Percentiles rank a stretch among this genome's conserved stretches.
Evolutionary conservation across 2,797 vertebrate genomes (phyloP).

Genomic region (Delichon dasypus): DNA sequence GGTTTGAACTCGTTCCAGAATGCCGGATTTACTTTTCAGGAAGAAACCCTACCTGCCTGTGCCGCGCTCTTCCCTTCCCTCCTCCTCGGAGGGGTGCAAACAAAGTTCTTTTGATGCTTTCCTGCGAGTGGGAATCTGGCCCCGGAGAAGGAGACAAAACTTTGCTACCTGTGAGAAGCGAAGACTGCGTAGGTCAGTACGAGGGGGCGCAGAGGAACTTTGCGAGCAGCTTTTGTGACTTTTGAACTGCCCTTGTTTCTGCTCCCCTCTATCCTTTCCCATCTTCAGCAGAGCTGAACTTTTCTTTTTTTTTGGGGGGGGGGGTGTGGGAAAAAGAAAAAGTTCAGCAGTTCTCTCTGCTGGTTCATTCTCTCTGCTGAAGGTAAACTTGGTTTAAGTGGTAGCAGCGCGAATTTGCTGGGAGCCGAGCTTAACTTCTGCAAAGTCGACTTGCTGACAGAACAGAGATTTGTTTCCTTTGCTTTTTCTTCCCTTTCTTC

Average conservation of each 20-base stretch:
- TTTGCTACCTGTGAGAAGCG: conserved; percentile 67
- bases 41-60: conserved; percentile 52
- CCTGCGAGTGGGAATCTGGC: conserved; percentile 32
- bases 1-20: conserved; percentile 69
- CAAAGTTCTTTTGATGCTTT: conserved; percentile 49
- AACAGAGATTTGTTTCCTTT: background rate
- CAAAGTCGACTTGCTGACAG: background rate
- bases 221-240: conserved; percentile 3
- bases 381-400: background rate
- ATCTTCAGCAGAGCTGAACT: background rate
- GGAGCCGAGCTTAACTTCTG: background rate
- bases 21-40: conserved; percentile 71
- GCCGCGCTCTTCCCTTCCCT: conserved; percentile 39
- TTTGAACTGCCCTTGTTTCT: background rate
- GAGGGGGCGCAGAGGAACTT: conserved; percentile 42
- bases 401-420: background rate
- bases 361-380: background rate
- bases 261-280: background rate
- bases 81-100: conserved; percentile 44
- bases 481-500: background rate
- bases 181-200: conserved; percentile 78
- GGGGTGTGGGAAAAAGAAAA: background rate
- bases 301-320: fast-evolving
- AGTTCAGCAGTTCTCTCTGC: background rate
- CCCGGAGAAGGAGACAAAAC: conserved; percentile 69